Conservation (phyloP, 2,113 vertebrate species). For the Aspidoscelis tigris region DNA sequence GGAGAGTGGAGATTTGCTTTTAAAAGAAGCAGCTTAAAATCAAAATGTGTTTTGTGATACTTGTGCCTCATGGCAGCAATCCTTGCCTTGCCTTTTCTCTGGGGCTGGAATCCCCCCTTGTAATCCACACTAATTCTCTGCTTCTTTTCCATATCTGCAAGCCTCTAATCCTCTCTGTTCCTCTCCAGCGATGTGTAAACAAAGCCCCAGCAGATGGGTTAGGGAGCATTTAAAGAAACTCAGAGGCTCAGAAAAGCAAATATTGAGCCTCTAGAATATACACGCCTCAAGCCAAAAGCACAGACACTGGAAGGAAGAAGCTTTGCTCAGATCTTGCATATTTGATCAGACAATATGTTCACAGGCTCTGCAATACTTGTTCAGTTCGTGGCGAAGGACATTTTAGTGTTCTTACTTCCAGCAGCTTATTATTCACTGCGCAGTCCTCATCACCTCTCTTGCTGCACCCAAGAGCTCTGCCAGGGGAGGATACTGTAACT, state of each 20-base stretch:
- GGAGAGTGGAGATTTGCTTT: background rate
- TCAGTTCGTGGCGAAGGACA: background rate
- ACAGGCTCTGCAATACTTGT: background rate
- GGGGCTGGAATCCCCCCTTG: background rate
- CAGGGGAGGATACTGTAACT: background rate
- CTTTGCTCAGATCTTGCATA: background rate
- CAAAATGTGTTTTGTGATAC: background rate
- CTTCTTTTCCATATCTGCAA: background rate
- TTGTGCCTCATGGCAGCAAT: background rate
- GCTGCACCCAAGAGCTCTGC: background rate
- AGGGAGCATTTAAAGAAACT: background rate
- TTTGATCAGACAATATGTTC: background rate
- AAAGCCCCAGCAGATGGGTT: background rate
- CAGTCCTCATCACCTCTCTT: background rate
- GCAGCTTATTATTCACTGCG: background rate
- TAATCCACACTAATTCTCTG: background rate
- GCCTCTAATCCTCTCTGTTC: background rate
- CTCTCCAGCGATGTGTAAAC: background rate
- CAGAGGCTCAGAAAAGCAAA: conserved; percentile 13
- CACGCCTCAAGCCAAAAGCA: background rate
- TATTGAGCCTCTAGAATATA: background rate
- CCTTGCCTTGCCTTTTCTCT: background rate
- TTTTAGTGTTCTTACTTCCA: background rate
- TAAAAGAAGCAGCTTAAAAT: background rate
- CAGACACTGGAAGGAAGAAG: background rate